These are phyloP conservation scores for Poeciliopsis turneri DNA, from an alignment of 2,797 vertebrate genomes.

Conservation along the genomic window DNA sequence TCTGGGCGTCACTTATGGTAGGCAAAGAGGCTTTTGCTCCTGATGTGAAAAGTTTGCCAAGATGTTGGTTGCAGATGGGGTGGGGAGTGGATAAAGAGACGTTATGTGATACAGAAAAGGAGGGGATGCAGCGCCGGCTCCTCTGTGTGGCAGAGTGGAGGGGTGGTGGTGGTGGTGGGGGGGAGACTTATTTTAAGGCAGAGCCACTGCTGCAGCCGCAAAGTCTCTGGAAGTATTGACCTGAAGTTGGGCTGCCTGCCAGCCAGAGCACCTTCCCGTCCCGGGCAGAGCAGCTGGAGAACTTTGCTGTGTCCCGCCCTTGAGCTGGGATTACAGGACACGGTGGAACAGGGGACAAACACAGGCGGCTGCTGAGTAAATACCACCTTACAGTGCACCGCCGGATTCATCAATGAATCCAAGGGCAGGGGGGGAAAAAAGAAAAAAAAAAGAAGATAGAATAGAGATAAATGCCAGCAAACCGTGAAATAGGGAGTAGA, in stretches of 20 bases:
- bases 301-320: constrained; percentile 39
- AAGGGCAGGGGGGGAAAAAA: neutral
- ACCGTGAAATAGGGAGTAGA: neutral
- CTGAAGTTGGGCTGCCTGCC: constrained; percentile 72
- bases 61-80: constrained; percentile 32
- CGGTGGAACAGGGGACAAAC: constrained; percentile 45
- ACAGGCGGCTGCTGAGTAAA: constrained; percentile 50
- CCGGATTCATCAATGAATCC: constrained; percentile 17
- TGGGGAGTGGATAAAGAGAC: constrained; percentile 32
- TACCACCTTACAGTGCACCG: constrained; percentile 37
- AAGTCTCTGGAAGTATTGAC: constrained; percentile 81
- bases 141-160: constrained; percentile 49
- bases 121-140: constrained; percentile 40
- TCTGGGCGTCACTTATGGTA: constrained; percentile 34
- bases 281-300: constrained; percentile 50
- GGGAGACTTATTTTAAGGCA: constrained; percentile 72
- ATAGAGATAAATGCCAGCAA: constrained; percentile 5
- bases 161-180: constrained; percentile 22
- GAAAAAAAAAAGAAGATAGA: constrained; percentile 1
- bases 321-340: constrained; percentile 45
- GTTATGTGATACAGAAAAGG: constrained; percentile 42
- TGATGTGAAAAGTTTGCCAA: constrained; percentile 63
- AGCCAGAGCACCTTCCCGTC: constrained; percentile 66
- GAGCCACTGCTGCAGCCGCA: constrained; percentile 66
- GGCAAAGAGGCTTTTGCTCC: constrained; percentile 33